A percentile compares a stretch with the other conserved stretches of the same genome.
Evolutionary conservation across 2,113 vertebrate genomes (phyloP).

Genomic region (Chamaea fasciata): DNA sequence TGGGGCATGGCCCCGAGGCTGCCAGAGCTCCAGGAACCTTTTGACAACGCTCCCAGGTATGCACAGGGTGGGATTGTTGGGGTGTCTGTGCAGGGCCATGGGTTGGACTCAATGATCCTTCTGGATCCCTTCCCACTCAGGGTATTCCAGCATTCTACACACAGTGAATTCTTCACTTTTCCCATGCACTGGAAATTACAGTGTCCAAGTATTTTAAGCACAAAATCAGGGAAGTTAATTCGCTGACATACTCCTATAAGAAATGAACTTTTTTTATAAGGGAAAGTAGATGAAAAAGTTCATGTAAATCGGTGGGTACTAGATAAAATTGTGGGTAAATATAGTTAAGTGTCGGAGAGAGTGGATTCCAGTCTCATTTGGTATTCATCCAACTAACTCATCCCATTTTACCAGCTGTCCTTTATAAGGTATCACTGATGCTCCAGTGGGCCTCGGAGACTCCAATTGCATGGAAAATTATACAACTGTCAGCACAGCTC

Average conservation of each 20-base stretch:
- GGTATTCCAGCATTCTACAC: background rate
- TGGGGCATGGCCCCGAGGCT: rapidly evolving
- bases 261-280: background rate
- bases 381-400: background rate
- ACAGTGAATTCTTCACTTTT: background rate
- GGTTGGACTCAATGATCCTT: background rate
- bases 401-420: background rate
- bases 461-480: background rate
- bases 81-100: background rate
- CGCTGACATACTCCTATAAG: background rate
- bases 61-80: background rate
- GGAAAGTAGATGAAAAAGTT: background rate
- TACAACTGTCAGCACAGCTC: background rate
- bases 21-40: background rate
- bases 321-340: background rate
- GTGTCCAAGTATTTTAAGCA: background rate
- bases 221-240: background rate
- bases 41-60: background rate
- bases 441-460: background rate
- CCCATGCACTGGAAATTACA: background rate
- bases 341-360: background rate
- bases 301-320: background rate
- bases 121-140: background rate
- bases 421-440: constrained; percentile 14
- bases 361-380: background rate